Evolutionary conservation across 2,113 vertebrate species (phyloP).

Genomic region (Pyrgilauda ruficollis): DNA sequence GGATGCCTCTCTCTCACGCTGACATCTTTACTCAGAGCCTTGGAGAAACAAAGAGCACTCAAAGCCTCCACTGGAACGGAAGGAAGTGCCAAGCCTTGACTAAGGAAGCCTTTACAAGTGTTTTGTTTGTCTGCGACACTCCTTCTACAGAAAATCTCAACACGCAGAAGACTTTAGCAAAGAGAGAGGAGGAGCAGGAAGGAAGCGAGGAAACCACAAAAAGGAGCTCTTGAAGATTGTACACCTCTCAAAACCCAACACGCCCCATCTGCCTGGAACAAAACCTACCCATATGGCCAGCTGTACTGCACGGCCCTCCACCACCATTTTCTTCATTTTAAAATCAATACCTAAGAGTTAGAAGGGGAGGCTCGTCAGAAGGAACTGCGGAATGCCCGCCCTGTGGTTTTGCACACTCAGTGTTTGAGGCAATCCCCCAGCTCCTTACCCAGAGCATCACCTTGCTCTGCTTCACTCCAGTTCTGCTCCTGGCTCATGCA

Average conservation of each 20-base stretch:
- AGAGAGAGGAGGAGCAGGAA: too few species aligned
- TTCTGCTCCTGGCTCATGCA: accelerated
- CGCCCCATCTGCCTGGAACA: accelerated
- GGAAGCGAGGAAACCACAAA: not conserved
- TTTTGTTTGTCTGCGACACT: not conserved
- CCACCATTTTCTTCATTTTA: conserved; percentile 27
- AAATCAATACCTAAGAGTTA: conserved; percentile 22
- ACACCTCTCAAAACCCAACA: not conserved
- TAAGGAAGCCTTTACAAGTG: accelerated
- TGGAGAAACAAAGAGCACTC: too few species aligned
- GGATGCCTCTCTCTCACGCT: too few species aligned
- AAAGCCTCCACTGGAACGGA: not conserved
- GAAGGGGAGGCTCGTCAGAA: not conserved
- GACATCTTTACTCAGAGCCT: not conserved
- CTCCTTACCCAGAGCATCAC: not conserved
- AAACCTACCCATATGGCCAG: conserved; percentile 57
- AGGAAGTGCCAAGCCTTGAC: not conserved
- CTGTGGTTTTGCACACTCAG: too few species aligned
- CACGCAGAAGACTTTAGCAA: accelerated
- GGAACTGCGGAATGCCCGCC: accelerated
- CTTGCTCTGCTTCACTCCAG: accelerated
- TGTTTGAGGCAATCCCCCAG: too few species aligned
- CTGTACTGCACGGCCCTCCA: not conserved
- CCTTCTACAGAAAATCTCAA: too few species aligned
- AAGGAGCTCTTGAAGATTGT: not conserved